phyloP scores from a whole-genome alignment of 2,888 invertebrate species.

The Amphipoea oculea region DNA sequence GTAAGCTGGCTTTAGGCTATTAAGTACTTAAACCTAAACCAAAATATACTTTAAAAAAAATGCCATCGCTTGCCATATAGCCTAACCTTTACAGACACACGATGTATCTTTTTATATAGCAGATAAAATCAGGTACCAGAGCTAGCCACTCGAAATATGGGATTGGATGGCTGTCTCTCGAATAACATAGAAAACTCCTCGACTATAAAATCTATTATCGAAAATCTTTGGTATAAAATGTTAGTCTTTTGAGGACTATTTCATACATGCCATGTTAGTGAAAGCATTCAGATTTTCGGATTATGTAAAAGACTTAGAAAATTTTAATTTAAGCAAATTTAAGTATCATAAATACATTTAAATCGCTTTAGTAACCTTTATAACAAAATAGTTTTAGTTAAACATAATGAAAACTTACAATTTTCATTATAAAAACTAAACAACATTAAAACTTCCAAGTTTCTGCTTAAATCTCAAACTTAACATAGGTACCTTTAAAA shows the following conservation, averaged over 20 bases:
- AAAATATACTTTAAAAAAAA: background rate
- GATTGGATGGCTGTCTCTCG: constrained; percentile 48
- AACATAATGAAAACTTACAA: background rate
- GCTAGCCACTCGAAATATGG: constrained; percentile 55
- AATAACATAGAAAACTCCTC: constrained; percentile 40
- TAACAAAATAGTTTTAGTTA: background rate
- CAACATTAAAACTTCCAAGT: constrained; percentile 15
- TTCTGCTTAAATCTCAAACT: constrained; percentile 7
- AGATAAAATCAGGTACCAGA: constrained; percentile 55
- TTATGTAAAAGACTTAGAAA: background rate
- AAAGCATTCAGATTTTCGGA: background rate
- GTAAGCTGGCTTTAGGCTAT: background rate
- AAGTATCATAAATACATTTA: background rate
- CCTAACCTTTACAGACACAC: constrained; percentile 22
- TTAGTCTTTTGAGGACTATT: background rate
- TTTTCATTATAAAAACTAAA: constrained; percentile 10
- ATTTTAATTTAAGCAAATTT: background rate
- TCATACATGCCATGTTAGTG: background rate
- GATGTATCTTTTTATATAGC: constrained; percentile 51
- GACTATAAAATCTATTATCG: constrained; percentile 31
- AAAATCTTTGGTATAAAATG: constrained; percentile 4
- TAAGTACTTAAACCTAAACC: background rate
- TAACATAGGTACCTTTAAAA: constrained; percentile 9
- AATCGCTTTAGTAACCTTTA: background rate
- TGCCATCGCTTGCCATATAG: background rate